A percentile compares a stretch with the other conserved stretches of the same genome.
These are phyloP conservation scores for Oscheius sp. DNA, from an alignment of 2,888 invertebrate species.

Conservation along the genomic window DNA sequence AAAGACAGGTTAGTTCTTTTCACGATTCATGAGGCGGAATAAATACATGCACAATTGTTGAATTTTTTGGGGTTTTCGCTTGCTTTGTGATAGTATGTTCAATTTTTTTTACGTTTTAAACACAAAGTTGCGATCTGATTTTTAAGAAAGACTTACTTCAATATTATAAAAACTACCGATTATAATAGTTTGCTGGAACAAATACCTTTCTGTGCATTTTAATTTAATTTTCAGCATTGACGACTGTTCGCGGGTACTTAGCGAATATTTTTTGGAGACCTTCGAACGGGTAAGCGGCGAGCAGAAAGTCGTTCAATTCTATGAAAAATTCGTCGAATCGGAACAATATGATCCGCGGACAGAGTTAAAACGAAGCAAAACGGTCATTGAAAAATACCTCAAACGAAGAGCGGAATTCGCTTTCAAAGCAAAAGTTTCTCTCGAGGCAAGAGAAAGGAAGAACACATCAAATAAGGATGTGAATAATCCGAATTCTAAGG, in stretches of 20 bases:
- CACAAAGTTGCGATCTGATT: not conserved
- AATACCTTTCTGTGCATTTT: not conserved
- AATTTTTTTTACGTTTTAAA: too few relatives aligned
- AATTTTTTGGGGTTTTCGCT: not conserved
- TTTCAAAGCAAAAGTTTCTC: conserved; percentile 66
- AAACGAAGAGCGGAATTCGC: conserved; percentile 63
- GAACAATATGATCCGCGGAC: conserved; percentile 65
- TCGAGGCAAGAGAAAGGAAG: conserved; percentile 52
- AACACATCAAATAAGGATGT: conserved; percentile 50
- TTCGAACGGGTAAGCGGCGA: conserved; percentile 59
- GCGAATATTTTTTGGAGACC: conserved; percentile 51
- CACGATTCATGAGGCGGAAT: too few relatives aligned
- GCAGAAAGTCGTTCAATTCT: conserved; percentile 56
- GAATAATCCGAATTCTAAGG: conserved; percentile 60
- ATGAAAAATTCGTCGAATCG: conserved; percentile 57
- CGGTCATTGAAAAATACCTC: conserved; percentile 65
- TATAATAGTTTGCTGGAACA: too few relatives aligned
- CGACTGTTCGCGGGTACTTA: conserved; percentile 51
- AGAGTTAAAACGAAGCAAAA: conserved; percentile 60
- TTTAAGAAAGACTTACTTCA: too few relatives aligned
- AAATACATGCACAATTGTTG: too few relatives aligned
- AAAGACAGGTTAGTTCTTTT: conserved; percentile 15
- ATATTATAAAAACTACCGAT: not conserved
- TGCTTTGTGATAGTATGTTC: too few relatives aligned
- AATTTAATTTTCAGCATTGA: conserved; percentile 48